These are phyloP conservation scores for Catocala nupta DNA, from an alignment of 2,888 invertebrate species.

Conservation along the genomic window DNA sequence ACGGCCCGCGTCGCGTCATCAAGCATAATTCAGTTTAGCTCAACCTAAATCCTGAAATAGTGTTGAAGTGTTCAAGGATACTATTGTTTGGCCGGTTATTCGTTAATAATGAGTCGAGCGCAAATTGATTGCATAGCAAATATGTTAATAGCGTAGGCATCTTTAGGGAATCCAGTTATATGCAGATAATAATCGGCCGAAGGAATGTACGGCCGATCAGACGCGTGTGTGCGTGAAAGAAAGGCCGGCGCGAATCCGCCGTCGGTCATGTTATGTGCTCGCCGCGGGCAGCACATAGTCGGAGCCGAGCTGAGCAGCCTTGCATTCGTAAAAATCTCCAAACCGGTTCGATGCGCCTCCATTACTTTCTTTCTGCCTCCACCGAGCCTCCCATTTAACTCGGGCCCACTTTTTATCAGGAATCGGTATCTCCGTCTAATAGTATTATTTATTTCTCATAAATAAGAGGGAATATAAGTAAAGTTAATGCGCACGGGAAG, in stretches of 20 bases:
- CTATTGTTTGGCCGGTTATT: slow-evolving; percentile 66
- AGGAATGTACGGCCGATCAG: slow-evolving; percentile 61
- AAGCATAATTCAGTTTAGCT: slow-evolving; percentile 64
- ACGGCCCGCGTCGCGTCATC: slow-evolving; percentile 49
- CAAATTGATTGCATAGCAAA: slow-evolving; percentile 70
- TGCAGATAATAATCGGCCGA: slow-evolving; percentile 76
- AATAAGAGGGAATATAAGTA: slow-evolving; percentile 85
- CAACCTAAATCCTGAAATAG: slow-evolving; percentile 75
- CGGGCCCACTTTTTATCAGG: slow-evolving; percentile 87
- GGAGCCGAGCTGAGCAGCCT: slow-evolving; percentile 77
- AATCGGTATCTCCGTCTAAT: slow-evolving; percentile 87
- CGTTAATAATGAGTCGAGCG: slow-evolving; percentile 67
- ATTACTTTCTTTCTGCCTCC: slow-evolving; percentile 87
- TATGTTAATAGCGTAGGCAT: slow-evolving; percentile 75
- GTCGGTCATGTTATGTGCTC: slow-evolving; percentile 81
- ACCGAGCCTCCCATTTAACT: slow-evolving; percentile 86
- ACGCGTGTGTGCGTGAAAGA: slow-evolving; percentile 72
- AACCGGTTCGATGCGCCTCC: slow-evolving; percentile 87
- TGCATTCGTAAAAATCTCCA: slow-evolving; percentile 87
- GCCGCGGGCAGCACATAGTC: slow-evolving; percentile 79
- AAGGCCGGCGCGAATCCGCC: slow-evolving; percentile 83
- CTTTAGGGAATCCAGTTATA: slow-evolving; percentile 78
- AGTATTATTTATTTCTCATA: slow-evolving; percentile 88
- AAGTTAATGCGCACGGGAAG: slow-evolving; percentile 84
- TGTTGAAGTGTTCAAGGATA: slow-evolving; percentile 67